Evolutionary conservation across 1,140 invertebrate genomes (phyloP), one percentile per base, ranked within the genome.

Genomic region (Stegodyphus dumicola): DNA sequence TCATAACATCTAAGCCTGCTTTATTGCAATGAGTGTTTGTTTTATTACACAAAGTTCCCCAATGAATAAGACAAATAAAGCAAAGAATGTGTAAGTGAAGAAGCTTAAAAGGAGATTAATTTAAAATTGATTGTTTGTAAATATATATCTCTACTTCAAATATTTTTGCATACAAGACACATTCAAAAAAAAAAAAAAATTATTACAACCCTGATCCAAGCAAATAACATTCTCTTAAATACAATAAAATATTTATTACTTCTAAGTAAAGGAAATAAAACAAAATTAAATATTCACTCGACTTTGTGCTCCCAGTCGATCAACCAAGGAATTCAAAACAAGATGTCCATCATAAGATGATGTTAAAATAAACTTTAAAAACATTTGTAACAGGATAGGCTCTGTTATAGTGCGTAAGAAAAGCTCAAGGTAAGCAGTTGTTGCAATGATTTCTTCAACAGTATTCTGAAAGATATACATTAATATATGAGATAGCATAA

Each of bases 391-490:
- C 15, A 99, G 91, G 0, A 95, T 94, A 0, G 95, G 95, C 84
- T 97, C 94, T 0, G 95, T 95, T 11, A 97, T 94, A 71, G 95
- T 95, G 77, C 97, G 93, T 76, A 98, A 89, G 88, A 96, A 95
- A 77, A 98, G 91, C 90, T 98, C 97, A 77, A 98, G 93, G 90
- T 99, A 98, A 7, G 95, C 95, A 87, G 96, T 97, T 1, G 97
- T 95, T 54, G 96, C 94, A 53, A 97, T 94, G 89, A 98, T 94
- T 90, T 98, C 97, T 77, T 95, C 94, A 87, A 95, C 92, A 85
- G 95, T 94, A 90, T 90, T 91, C 91, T 92, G 88, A 15, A 89
- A 69, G 2, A 65, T 13, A 64, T 33, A 33, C 33, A 33, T 33
- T 33, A 33, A 33, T 3, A 33, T 33, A 33, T 33, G 33, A 33